These are phyloP conservation scores for Plecturocebus donacophilus DNA, from an alignment of 2,113 vertebrate genomes.

Conservation along the genomic window DNA sequence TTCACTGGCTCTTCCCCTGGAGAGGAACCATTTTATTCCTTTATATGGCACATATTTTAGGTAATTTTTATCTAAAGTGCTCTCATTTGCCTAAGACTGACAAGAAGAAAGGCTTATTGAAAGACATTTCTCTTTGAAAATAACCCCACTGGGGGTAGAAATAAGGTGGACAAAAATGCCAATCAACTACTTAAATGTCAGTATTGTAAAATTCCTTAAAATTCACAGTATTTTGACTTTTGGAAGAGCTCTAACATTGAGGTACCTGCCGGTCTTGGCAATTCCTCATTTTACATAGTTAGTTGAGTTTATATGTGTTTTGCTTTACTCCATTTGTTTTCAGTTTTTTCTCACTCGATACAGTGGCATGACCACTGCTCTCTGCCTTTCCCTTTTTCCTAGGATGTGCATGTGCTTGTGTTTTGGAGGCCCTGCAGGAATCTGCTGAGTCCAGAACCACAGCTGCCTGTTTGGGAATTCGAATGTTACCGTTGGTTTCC, in stretches of 20 bases:
- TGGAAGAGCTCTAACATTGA: neutral
- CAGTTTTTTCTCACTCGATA: conserved; percentile 69
- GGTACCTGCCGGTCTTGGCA: neutral
- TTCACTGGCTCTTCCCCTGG: neutral
- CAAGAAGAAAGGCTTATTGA: conserved; percentile 37
- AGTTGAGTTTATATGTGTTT: conserved; percentile 55
- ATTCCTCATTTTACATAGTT: neutral
- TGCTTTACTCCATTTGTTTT: conserved; percentile 76
- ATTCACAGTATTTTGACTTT: neutral
- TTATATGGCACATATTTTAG: neutral
- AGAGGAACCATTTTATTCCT: neutral
- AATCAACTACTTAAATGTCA: neutral
- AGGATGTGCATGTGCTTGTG: neutral
- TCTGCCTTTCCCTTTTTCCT: conserved; percentile 79
- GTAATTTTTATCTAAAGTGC: neutral
- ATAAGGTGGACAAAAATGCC: neutral
- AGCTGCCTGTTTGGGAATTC: conserved; percentile 14
- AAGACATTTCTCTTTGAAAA: conserved; percentile 66
- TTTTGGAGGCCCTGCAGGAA: conserved; percentile 66
- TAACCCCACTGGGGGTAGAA: conserved; percentile 12
- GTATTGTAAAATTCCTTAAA: neutral
- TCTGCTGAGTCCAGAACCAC: neutral
- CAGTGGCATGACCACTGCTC: conserved; percentile 40
- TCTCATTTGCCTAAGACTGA: neutral
- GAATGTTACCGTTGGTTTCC: conserved; percentile 77